Base-by-base conservation (phyloP, 2,113 vertebrate genomes). In the Physeter macrocephalus region DNA sequence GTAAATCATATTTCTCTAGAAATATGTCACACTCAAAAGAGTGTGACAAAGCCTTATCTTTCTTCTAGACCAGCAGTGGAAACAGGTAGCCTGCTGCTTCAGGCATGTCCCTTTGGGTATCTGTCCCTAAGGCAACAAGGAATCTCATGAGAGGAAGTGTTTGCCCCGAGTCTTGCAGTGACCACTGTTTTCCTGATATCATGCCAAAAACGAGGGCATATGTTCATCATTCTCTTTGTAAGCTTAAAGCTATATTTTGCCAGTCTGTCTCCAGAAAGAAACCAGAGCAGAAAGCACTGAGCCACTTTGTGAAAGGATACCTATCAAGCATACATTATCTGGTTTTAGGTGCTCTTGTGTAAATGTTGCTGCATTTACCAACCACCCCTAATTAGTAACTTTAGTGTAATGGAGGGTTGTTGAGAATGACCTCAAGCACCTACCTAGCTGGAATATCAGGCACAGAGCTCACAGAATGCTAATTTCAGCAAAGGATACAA, bases 301-400 rank as follows among this genome's bases (percentile, higher is more conserved):
- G 66, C 36, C 34, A 0, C 46, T 31, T 41, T 10, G 1, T 14
- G 21, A 67, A 39, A 64, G 57, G 13, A 6, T 1, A 20, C 39
- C 27, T 1, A 0, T 41, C 21, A 14, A 0, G n/a, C 43, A 20
- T 9, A 2, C 0, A 0, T 20, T 25, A 0, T 36, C 41, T 46
- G 36, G 8, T 14, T 13, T 29, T 9, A 36, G n/a, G 15, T 71
- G n/a, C 69, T 31, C 23, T 67, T 62, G 31, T 46, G 13, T 52
- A 43, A 31, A 59, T 8, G 20, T 2, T 43, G 41, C 21, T 2
- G 2, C 29, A 0, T 52, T 83, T 34, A 20, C 41, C 31, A 2
- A 1, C 25, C 13, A 0, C 7, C 12, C 67, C 90, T 54, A 5
- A 27, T 6, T 4, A n/a, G 62, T 10, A 25, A n/a, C 81, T 39